A percentile compares a stretch with the other conserved stretches of the same genome.
Evolutionary conservation across 2,797 vertebrate genomes (phyloP).

Genomic region (Lerista edwardsae): DNA sequence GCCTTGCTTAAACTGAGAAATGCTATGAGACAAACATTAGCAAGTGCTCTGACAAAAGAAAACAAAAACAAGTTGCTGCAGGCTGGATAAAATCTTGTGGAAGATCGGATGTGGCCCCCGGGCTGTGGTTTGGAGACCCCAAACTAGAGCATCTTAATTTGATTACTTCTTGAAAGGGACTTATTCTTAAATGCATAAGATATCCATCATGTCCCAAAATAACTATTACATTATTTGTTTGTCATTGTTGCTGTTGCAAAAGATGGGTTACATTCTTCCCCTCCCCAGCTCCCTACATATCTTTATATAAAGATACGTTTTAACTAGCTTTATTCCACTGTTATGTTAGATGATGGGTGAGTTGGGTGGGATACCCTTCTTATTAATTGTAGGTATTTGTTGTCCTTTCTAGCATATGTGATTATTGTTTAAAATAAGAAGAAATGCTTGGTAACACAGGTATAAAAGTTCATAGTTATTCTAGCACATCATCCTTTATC

Average conservation of each 20-base stretch:
- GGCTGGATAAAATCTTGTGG: no score
- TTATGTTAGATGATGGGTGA: no score
- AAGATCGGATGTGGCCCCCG: no score
- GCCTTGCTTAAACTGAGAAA: no score
- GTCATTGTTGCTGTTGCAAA: neutral
- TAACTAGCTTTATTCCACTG: neutral
- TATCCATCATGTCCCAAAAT: slow-evolving; percentile 13
- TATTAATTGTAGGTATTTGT: neutral
- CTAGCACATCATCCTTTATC: neutral
- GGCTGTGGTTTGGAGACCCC: no score
- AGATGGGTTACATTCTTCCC: neutral
- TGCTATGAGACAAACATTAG: no score
- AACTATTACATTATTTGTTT: neutral
- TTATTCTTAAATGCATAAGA: slow-evolving; percentile 25
- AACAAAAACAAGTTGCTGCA: no score
- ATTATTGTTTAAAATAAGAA: neutral
- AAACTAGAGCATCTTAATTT: slow-evolving; percentile 8
- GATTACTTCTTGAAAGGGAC: slow-evolving; percentile 27
- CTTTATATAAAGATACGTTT: neutral
- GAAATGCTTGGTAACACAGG: neutral
- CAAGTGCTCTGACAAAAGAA: no score
- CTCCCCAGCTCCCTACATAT: neutral
- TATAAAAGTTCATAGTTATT: neutral
- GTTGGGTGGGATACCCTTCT: neutral
- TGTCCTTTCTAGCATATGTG: neutral